phyloP scores from a whole-genome alignment of 2,888 invertebrate species.

The Glomeris marginata region DNA sequence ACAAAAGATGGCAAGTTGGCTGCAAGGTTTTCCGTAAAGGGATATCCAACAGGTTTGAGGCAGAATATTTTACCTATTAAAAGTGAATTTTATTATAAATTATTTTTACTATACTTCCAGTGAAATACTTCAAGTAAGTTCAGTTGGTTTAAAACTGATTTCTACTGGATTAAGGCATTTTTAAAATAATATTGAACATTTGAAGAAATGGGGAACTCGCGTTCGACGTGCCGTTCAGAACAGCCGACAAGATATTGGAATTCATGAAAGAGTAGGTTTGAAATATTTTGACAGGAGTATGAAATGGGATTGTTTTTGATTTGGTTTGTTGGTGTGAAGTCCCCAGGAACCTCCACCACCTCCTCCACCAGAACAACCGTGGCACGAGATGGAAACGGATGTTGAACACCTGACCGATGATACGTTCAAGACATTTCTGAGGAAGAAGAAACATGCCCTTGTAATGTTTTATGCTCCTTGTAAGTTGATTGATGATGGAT shows the following conservation, averaged over 20 bases:
- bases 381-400: slow-evolving; percentile 55
- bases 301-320: slow-evolving; percentile 5
- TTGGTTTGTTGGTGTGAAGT: slow-evolving; percentile 21
- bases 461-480: slow-evolving; percentile 90
- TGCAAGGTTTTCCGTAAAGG: slow-evolving; percentile 50
- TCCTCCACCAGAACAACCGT: slow-evolving; percentile 64
- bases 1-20: slow-evolving; percentile 56
- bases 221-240: slow-evolving; percentile 63
- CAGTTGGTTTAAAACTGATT: slow-evolving; percentile 1
- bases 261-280: slow-evolving; percentile 55
- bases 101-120: no score
- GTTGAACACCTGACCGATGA: slow-evolving; percentile 61
- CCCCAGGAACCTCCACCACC: slow-evolving; percentile 59
- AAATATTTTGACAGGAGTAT: neutral
- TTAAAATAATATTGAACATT: slow-evolving; percentile 30
- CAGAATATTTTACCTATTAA: neutral
- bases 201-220: slow-evolving; percentile 59
- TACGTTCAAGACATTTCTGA: slow-evolving; percentile 54
- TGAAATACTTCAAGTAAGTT: slow-evolving; percentile 25
- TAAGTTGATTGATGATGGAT: slow-evolving; percentile 37
- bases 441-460: slow-evolving; percentile 71
- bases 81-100: neutral
- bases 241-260: slow-evolving; percentile 57
- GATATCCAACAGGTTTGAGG: slow-evolving; percentile 53
- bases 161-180: neutral